Conservation (phyloP, 2,888 invertebrate genomes). For the Podabrus alpinus region DNA sequence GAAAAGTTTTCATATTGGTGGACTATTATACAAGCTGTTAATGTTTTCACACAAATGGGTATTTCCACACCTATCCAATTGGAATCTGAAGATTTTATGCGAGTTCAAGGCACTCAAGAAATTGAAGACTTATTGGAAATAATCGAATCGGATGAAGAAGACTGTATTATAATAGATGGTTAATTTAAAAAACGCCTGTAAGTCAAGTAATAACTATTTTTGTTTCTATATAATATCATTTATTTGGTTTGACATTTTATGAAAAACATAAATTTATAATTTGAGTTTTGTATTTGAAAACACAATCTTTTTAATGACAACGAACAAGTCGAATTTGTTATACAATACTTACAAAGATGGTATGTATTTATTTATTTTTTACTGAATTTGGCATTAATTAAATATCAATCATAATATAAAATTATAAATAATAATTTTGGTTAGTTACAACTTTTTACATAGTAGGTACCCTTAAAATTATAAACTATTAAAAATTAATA, state of each 20-base stretch:
- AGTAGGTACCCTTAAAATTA: not conserved
- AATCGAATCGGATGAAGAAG: conserved; percentile 14
- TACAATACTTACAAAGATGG: too few relatives aligned
- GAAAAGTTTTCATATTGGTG: conserved; percentile 16
- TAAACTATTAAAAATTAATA: not conserved
- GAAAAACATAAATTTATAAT: not conserved
- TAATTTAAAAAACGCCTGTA: not conserved
- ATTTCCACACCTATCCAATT: not conserved
- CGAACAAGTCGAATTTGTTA: too few relatives aligned
- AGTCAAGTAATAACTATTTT: not conserved
- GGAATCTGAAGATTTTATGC: not conserved
- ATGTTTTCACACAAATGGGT: not conserved
- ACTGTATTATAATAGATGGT: conserved; percentile 12
- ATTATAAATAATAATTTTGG: too few relatives aligned
- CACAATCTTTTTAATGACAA: too few relatives aligned
- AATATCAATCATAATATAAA: too few relatives aligned
- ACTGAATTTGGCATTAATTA: not conserved
- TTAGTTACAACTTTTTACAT: too few relatives aligned
- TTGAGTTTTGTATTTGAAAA: not conserved
- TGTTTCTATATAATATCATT: not conserved
- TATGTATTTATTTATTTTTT: not conserved
- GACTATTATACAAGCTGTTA: conserved; percentile 8
- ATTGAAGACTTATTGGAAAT: conserved; percentile 8
- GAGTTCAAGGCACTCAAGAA: conserved; percentile 2
- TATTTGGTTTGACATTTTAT: not conserved